These are phyloP conservation scores for Pollimyrus isidori DNA, from an alignment of 2,113 vertebrate genomes.

Conservation along the genomic window DNA sequence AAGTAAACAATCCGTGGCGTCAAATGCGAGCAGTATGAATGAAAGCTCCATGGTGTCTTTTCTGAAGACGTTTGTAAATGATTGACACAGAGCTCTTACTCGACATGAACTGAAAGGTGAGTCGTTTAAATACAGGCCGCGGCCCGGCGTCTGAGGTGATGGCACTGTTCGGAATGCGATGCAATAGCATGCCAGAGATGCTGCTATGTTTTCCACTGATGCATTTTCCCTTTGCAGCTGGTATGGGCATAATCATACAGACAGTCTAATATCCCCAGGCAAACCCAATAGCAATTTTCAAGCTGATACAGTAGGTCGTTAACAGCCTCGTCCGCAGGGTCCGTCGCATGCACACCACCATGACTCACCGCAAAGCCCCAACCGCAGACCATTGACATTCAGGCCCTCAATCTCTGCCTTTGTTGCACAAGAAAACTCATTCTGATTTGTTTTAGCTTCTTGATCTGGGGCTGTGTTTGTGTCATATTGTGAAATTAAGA, in stretches of 20 bases:
- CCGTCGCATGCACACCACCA: constrained; percentile 21
- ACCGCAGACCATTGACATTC: constrained; percentile 40
- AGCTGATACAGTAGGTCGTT: constrained; percentile 39
- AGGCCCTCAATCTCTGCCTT: constrained; percentile 21
- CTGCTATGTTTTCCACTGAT: constrained; percentile 23
- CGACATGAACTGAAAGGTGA: not conserved
- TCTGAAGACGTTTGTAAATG: not conserved
- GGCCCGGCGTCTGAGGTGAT: not conserved
- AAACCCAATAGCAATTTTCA: constrained; percentile 39
- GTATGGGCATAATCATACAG: constrained; percentile 2
- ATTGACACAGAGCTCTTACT: not conserved
- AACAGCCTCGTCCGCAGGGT: constrained; percentile 29
- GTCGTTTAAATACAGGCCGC: not conserved
- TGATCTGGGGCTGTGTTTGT: constrained; percentile 41
- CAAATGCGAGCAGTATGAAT: not conserved
- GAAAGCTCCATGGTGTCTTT: not conserved
- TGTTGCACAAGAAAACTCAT: constrained; percentile 35
- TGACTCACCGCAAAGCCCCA: constrained; percentile 17
- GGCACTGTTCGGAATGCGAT: not conserved
- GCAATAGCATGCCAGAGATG: constrained; percentile 3
- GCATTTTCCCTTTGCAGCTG: constrained; percentile 8
- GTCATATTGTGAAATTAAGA: constrained; percentile 54
- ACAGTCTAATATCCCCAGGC: constrained; percentile 28
- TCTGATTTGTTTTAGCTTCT: constrained; percentile 54
- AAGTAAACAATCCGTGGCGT: not conserved